Evolutionary conservation across 2,113 vertebrate genomes (phyloP), one percentile per base, ranked within the genome.

Genomic region (Pseudorectes ferrugineus): DNA sequence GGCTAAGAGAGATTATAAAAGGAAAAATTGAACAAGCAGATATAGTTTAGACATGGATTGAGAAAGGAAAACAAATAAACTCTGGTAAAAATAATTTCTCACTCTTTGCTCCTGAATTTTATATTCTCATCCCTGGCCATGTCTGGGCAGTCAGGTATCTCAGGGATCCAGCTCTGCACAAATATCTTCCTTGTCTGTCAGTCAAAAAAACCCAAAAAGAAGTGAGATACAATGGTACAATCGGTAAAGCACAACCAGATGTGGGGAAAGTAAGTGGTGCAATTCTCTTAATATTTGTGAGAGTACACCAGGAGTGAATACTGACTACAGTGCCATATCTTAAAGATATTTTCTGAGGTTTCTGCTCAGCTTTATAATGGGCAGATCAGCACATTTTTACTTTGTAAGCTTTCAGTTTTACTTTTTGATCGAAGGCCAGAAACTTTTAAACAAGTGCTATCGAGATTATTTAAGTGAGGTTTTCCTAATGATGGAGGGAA

Each of bases 401-500:
- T 76, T 88, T 58, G 54, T 40, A 45, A 79, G 85, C 28, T 84
- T 76, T 89, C 29, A 65, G 33, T 76, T 96, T 82, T 70, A 62
- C 33, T 76, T 96, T 88, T 43, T 82, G 42, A 72, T 73, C 0
- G 1, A 89, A 70, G 25, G 35, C 35, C 33, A 66, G 38, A 70
- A 86, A 85, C 49, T 82, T 89, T 91, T 91, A 75, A 71, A 33
- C 24, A 13, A 58, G 31, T 82, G 17, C 29, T 87, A 31, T 54
- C 17, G 43, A 85, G 71, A 51, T 83, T 89, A 83, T 89, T 93
- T 79, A 59, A 89, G 58, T 71, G 54, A 93, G 72, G 77, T 66
- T 82, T 92, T 79, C 74, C 58, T 95, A 94, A 89, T 59, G 78
- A 88, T 88, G 71, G 54, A 79, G 20, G 71, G 67, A 73, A 94